Evolutionary conservation across 1,140 invertebrate genomes (phyloP), one percentile per base, ranked within the genome.

Genomic region (Stratiolaelaps scimitus): DNA sequence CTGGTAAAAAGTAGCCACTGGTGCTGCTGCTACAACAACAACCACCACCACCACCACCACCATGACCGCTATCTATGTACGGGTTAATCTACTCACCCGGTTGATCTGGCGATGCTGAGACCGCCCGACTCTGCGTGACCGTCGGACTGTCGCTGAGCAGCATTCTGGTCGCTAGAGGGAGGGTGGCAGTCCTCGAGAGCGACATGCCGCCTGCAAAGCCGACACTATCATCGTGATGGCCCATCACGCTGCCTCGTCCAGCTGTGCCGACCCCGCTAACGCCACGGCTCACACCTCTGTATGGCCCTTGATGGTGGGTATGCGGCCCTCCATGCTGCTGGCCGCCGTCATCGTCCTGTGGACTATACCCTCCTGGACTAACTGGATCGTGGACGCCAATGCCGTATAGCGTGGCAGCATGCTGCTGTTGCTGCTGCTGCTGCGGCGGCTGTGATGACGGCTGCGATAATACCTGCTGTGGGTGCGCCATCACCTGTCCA

Each of bases 61-160:
- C n/a, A n/a, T n/a, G n/a, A n/a, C n/a, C n/a, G n/a, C n/a, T n/a
- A n/a, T n/a, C n/a, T n/a, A n/a, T n/a, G n/a, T n/a, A n/a, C n/a
- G n/a, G n/a, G n/a, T n/a, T n/a, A n/a, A n/a, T n/a, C n/a, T n/a
- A n/a, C n/a, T n/a, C n/a, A n/a, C n/a, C n/a, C n/a, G n/a, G n/a
- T n/a, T n/a, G n/a, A 40, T 40, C 34, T 40, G 10, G 34, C 34
- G 34, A 40, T 10, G 34, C 10, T 40, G 34, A 40, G 10, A 4
- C 34, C 4, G 34, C 5, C 34, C 10, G 34, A 40, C 34, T 40
- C 10, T 40, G 34, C 4, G 34, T 6, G 5, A 40, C 10, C 10
- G 34, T 60, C 23, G 53, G 26, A 60, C 34, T 60, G 34, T 60
- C 53, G 26, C 53, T 60, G 1, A 60, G 53, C 1, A 60, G 53